Conservation (phyloP, 2,113 vertebrate genomes). For the Bufo gargarizans region DNA sequence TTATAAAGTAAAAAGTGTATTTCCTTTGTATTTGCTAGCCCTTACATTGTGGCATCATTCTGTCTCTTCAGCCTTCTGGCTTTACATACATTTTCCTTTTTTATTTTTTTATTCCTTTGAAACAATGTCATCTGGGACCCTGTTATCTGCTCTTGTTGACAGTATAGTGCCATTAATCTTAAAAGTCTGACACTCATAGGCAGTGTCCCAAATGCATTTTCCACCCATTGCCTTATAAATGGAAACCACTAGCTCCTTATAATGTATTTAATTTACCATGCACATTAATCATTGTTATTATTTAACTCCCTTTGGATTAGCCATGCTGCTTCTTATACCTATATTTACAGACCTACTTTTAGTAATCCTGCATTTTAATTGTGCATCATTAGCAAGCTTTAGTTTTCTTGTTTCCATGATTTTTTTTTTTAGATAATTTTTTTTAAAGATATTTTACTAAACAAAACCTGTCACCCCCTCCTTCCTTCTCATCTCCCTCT, state of each 20-base stretch:
- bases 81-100: conserved; percentile 1
- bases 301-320: neutral
- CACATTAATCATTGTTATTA: neutral
- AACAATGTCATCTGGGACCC: neutral
- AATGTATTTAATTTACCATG: neutral
- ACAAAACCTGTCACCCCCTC: no score
- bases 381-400: neutral
- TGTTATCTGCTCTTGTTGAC: conserved; percentile 35
- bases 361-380: neutral
- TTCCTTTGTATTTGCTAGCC: conserved; percentile 21
- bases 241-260: neutral
- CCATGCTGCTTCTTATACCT: neutral
- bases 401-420: neutral
- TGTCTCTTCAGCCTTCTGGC: conserved; percentile 19
- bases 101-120: conserved; percentile 12
- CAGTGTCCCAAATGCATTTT: conserved; percentile 25
- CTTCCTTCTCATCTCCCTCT: no score
- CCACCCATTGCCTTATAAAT: neutral
- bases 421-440: no score
- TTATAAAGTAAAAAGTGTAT: conserved; percentile 11
- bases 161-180: conserved; percentile 33
- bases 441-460: no score
- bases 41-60: conserved; percentile 40
- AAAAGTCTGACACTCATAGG: neutral
- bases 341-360: conserved; percentile 1